phyloP scores from a whole-genome alignment of 2,888 invertebrate species.

The Anaspis maculata region DNA sequence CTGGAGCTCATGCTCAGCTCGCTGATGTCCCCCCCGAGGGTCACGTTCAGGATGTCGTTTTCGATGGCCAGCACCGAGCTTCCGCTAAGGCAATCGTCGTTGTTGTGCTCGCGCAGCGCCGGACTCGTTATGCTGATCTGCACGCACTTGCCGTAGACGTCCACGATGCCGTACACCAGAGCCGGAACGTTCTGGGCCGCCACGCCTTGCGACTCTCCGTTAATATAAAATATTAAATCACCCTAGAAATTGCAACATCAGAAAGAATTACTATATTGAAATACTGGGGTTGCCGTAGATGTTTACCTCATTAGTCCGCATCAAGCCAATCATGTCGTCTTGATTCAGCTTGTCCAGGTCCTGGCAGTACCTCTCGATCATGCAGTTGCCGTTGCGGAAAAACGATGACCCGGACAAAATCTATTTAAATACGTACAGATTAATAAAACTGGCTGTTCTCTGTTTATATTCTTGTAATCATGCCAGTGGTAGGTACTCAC shows the following conservation, averaged over 20 bases:
- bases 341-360: conserved; percentile 76
- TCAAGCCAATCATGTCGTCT: conserved; percentile 77
- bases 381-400: conserved; percentile 73
- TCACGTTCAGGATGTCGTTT: conserved; percentile 41
- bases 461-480: too few relatives aligned
- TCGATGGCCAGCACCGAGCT: conserved; percentile 42
- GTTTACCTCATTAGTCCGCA: too few relatives aligned
- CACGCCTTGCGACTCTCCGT: conserved; percentile 81
- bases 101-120: conserved; percentile 39
- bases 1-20: conserved; percentile 42
- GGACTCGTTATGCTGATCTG: conserved; percentile 59
- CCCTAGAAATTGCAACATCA: too few relatives aligned
- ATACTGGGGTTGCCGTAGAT: too few relatives aligned
- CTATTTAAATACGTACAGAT: conserved; percentile 42
- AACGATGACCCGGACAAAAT: conserved; percentile 84
- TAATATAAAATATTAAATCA: conserved; percentile 80
- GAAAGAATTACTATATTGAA: conserved; percentile 8
- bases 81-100: conserved; percentile 42
- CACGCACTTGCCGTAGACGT: conserved; percentile 76
- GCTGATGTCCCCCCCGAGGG: conserved; percentile 40
- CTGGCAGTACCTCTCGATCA: conserved; percentile 76
- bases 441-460: background rate
- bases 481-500: too few relatives aligned
- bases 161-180: conserved; percentile 67
- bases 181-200: conserved; percentile 73